These are phyloP conservation scores for Criorhina ranunculi DNA, from an alignment of 2,888 invertebrate species.

Conservation along the genomic window DNA sequence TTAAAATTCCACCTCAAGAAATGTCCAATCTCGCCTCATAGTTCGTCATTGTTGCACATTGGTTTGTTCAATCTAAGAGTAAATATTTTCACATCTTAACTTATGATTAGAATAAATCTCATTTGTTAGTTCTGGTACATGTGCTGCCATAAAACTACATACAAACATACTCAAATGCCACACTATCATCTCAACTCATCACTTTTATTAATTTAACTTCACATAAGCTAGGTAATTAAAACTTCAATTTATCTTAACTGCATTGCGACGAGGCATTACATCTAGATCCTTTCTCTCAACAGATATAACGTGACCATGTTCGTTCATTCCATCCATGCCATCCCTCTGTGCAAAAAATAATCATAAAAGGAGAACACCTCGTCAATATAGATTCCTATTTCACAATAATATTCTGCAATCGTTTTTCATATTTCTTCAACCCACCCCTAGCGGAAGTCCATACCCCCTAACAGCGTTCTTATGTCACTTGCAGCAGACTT, in stretches of 20 bases:
- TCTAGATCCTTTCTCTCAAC: too few species aligned
- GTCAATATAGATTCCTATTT: constrained; percentile 51
- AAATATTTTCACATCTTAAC: too few species aligned
- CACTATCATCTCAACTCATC: not conserved
- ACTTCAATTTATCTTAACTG: constrained; percentile 13
- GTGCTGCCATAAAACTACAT: not conserved
- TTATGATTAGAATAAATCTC: too few species aligned
- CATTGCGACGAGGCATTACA: constrained; percentile 20
- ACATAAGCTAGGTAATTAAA: constrained; percentile 7
- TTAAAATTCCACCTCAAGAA: too few species aligned
- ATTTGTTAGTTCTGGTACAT: too few species aligned
- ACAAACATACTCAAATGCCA: not conserved
- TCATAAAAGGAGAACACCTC: constrained; percentile 41
- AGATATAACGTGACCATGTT: too few species aligned
- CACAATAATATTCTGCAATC: constrained; percentile 68
- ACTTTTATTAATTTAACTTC: constrained; percentile 2
- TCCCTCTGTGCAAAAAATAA: constrained; percentile 2
- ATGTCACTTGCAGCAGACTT: constrained; percentile 65
- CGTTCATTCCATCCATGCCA: too few species aligned
- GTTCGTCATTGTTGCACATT: too few species aligned
- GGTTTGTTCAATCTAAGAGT: too few species aligned
- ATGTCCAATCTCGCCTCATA: too few species aligned
- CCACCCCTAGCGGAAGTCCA: constrained; percentile 2
- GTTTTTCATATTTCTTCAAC: constrained; percentile 53
- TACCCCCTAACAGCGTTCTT: constrained; percentile 33